Percentiles rank a stretch among this genome's conserved stretches.
Conservation (phyloP, 2,797 vertebrate species). For the Artibeus lituratus region DNA sequence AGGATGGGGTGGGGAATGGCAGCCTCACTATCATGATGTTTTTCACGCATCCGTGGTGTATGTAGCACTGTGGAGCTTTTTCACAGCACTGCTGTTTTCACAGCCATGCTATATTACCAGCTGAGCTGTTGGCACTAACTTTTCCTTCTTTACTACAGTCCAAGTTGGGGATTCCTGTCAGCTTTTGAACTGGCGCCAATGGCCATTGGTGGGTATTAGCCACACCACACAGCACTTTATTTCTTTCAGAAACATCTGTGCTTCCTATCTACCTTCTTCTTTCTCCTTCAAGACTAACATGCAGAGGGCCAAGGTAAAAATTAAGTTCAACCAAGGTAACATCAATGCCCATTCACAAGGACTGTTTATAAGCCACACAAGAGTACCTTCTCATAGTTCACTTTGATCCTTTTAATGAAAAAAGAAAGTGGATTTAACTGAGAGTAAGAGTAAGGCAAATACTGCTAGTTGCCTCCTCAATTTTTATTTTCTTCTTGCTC, state of each 20-base stretch:
- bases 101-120: not conserved
- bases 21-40: not conserved
- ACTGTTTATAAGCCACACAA: not conserved
- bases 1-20: not conserved
- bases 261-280: not conserved
- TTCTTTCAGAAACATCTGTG: not conserved
- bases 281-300: not conserved
- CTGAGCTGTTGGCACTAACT: not conserved
- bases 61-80: not conserved
- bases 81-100: not conserved
- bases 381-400: not conserved
- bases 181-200: not conserved
- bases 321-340: not conserved
- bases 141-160: not conserved
- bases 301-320: not conserved
- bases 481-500: not conserved
- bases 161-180: not conserved
- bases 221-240: not conserved
- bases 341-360: not conserved
- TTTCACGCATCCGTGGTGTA: not conserved
- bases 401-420: not conserved
- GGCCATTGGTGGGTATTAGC: not conserved
- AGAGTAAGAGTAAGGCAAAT: not conserved
- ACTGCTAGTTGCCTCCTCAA: not conserved
- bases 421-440: not conserved